Evolutionary conservation across 2,797 vertebrate genomes (phyloP).

Genomic region (Diplodus puntazzo): DNA sequence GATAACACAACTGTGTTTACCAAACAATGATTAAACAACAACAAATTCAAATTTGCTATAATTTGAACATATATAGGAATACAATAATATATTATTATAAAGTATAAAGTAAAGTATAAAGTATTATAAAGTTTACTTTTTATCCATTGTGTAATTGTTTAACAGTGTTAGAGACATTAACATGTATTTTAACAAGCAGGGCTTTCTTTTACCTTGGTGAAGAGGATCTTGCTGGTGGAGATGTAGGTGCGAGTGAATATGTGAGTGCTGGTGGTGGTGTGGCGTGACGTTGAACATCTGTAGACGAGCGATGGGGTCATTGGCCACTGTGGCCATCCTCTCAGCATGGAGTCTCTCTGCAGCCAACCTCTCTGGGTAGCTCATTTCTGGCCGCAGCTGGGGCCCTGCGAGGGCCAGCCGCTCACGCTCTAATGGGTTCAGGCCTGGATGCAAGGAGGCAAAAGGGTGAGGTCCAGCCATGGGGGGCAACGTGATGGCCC

Average conservation of each 20-base stretch:
- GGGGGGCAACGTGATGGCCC: conserved; percentile 93
- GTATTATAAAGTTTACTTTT: background rate
- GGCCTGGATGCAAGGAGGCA: conserved; percentile 95
- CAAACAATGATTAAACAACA: background rate
- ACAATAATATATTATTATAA: background rate
- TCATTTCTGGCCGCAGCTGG: conserved; percentile 97
- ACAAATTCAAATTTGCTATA: background rate
- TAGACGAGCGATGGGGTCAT: conserved; percentile 96
- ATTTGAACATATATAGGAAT: background rate
- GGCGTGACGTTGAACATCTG: conserved; percentile 99
- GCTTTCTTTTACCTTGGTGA: conserved; percentile 93
- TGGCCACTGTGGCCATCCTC: conserved; percentile 96
- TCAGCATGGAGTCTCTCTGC: conserved; percentile 97
- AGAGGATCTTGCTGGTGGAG: conserved; percentile 99
- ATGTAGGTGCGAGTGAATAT: conserved; percentile 99
- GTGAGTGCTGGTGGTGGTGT: conserved; percentile 99
- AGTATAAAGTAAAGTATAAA: too few relatives aligned
- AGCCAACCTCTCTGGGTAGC: conserved; percentile 96
- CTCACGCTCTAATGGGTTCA: conserved; percentile 96
- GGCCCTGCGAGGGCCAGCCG: conserved; percentile 95
- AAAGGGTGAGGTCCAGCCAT: conserved; percentile 95
- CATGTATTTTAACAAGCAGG: conserved; percentile 43
- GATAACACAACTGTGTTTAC: background rate
- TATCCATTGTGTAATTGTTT: background rate
- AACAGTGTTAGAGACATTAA: conserved; percentile 1